Percentiles rank a stretch among this genome's conserved stretches.
These are phyloP conservation scores for Andrena bucephala DNA, from an alignment of 2,888 invertebrate species.

Conservation along the genomic window DNA sequence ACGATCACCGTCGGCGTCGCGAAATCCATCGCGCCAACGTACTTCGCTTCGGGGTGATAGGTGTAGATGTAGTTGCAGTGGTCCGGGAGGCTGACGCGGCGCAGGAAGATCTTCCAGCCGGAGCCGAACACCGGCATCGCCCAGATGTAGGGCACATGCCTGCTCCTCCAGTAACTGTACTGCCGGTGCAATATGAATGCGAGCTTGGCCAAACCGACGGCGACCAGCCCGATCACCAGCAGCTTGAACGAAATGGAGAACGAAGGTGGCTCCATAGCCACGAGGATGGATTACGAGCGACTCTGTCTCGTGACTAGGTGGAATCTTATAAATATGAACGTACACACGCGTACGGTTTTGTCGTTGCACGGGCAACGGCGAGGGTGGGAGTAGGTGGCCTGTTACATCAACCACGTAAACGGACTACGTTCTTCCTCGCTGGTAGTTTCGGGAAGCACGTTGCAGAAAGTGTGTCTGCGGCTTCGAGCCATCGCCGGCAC, in stretches of 20 bases:
- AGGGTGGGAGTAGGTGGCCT: conserved; percentile 38
- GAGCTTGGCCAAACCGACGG: neutral
- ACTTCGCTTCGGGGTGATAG: conserved; percentile 47
- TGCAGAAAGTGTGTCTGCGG: neutral
- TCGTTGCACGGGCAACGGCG: conserved; percentile 13
- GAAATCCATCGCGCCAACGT: conserved; percentile 77
- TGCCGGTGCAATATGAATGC: conserved; percentile 23
- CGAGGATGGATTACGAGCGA: conserved; percentile 28
- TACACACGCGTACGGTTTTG: conserved; percentile 31
- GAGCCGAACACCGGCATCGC: conserved; percentile 65
- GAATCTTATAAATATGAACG: conserved; percentile 45
- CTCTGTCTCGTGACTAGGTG: conserved; percentile 29
- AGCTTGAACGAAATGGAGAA: conserved; percentile 13
- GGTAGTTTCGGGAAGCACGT: conserved; percentile 8
- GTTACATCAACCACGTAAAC: conserved; percentile 37
- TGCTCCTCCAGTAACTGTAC: conserved; percentile 65
- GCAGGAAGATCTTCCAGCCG: conserved; percentile 48
- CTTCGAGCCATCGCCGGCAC: neutral
- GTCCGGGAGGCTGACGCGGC: conserved; percentile 48
- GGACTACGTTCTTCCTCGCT: conserved; percentile 23
- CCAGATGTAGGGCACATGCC: conserved; percentile 59
- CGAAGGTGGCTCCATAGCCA: conserved; percentile 30
- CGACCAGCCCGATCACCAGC: neutral
- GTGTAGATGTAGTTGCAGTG: conserved; percentile 57
- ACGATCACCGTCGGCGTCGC: conserved; percentile 74